Evolutionary conservation across 1,140 invertebrate genomes (phyloP).

Genomic region (Latrodectus geometricus): DNA sequence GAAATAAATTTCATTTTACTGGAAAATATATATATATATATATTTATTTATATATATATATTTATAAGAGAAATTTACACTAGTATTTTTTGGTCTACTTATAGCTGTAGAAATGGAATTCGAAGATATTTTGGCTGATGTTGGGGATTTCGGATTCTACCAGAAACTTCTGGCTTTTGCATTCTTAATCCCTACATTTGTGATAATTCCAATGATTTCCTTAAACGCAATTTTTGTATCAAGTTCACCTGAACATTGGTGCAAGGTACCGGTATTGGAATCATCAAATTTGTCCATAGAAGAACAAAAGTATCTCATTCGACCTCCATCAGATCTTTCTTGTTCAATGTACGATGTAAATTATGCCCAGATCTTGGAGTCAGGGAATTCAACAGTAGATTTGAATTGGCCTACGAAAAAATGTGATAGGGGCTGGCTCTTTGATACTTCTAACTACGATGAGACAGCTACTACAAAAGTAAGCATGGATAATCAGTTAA

Average conservation of each 20-base stretch:
- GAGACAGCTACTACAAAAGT: not conserved
- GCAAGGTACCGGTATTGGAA: not conserved
- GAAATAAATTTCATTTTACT: too few species aligned
- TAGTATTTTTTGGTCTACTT: too few species aligned
- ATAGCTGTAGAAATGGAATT: not conserved
- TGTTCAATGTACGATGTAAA: conserved; percentile 22
- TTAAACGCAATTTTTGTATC: not conserved
- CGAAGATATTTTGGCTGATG: conserved; percentile 40
- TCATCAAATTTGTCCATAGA: not conserved
- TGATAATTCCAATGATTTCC: not conserved
- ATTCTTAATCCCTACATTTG: conserved; percentile 27
- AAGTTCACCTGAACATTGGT: not conserved
- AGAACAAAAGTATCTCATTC: conserved; percentile 58
- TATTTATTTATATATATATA: too few species aligned
- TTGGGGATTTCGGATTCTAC: conserved; percentile 36
- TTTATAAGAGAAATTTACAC: too few species aligned
- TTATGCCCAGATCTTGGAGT: not conserved
- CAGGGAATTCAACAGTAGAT: not conserved
- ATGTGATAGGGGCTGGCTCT: not conserved
- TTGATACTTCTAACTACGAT: not conserved
- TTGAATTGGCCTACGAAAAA: not conserved
- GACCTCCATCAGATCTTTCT: not conserved
- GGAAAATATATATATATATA: too few species aligned
- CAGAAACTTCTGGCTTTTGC: conserved; percentile 20
- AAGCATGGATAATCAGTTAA: not conserved